phyloP scores from a whole-genome alignment of 64 coral and sea anemone species.

The Acropora yongei region DNA sequence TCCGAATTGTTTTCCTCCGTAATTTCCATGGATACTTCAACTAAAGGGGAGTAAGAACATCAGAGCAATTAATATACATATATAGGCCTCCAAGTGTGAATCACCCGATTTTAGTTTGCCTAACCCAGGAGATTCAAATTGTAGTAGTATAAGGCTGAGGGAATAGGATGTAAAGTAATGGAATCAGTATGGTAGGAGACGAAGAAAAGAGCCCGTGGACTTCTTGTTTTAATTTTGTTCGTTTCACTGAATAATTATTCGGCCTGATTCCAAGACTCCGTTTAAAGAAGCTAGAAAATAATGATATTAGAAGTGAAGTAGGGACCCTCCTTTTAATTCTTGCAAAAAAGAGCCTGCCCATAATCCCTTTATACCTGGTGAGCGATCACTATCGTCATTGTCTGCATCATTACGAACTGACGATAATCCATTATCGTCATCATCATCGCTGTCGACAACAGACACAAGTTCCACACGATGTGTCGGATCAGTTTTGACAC shows the following conservation, averaged over 20 bases:
- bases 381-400: background rate
- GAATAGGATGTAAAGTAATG: too few species aligned
- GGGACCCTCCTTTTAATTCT: background rate
- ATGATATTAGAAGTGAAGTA: too few species aligned
- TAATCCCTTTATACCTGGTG: background rate
- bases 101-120: background rate
- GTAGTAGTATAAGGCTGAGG: too few species aligned
- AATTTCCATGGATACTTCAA: background rate
- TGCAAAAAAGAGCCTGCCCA: background rate
- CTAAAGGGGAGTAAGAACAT: background rate
- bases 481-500: background rate
- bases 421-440: background rate
- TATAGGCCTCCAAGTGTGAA: too few species aligned
- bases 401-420: background rate
- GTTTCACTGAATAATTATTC: too few species aligned
- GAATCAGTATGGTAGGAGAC: too few species aligned
- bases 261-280: too few species aligned
- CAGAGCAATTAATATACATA: too few species aligned
- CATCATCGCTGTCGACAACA: conserved; percentile 12
- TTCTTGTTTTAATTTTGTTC: too few species aligned
- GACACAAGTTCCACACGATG: background rate
- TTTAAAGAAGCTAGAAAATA: too few species aligned
- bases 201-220: too few species aligned
- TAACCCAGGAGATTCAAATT: background rate
- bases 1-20: too few species aligned